Percentiles rank a stretch among this genome's conserved stretches.
These are phyloP conservation scores for Trichechus manatus DNA, from an alignment of 2,113 vertebrate genomes.

Conservation along the genomic window DNA sequence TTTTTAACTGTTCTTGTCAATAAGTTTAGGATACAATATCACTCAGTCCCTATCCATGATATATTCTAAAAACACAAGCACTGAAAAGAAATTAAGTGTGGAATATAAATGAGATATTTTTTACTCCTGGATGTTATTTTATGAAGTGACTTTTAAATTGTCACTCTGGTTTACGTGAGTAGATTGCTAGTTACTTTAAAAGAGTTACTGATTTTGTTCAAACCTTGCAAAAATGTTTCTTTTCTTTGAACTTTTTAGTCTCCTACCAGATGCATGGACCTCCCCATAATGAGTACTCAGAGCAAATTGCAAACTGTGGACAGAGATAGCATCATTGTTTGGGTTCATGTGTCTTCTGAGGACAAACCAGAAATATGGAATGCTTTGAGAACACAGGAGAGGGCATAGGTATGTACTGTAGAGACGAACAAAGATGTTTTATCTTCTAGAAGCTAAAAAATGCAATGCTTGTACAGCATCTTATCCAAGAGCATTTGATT, in stretches of 20 bases:
- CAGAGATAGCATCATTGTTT: conserved; percentile 13
- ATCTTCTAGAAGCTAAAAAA: not conserved
- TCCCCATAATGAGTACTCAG: conserved; percentile 78
- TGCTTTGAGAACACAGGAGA: not conserved
- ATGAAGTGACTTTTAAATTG: conserved; percentile 77
- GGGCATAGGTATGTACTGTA: too few relatives aligned
- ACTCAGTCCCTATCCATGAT: not conserved
- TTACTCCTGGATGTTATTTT: conserved; percentile 82
- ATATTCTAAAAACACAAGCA: not conserved
- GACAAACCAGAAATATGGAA: not conserved
- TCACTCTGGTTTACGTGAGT: conserved; percentile 77
- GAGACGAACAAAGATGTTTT: too few relatives aligned
- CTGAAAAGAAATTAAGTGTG: conserved; percentile 48
- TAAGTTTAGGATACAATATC: not conserved
- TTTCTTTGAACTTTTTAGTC: conserved; percentile 71
- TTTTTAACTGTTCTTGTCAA: not conserved
- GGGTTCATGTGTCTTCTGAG: not conserved
- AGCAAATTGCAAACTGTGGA: conserved; percentile 65
- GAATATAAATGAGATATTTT: conserved; percentile 80
- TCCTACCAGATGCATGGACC: conserved; percentile 30
- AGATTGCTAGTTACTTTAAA: conserved; percentile 77
- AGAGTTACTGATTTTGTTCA: conserved; percentile 81
- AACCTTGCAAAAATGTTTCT: conserved; percentile 74
- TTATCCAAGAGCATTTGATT: not conserved
- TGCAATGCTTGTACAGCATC: not conserved